Percentiles rank a stretch among this genome's conserved stretches.
phyloP scores from a whole-genome alignment of 1,140 invertebrate genomes.

The Littorina saxatilis region DNA sequence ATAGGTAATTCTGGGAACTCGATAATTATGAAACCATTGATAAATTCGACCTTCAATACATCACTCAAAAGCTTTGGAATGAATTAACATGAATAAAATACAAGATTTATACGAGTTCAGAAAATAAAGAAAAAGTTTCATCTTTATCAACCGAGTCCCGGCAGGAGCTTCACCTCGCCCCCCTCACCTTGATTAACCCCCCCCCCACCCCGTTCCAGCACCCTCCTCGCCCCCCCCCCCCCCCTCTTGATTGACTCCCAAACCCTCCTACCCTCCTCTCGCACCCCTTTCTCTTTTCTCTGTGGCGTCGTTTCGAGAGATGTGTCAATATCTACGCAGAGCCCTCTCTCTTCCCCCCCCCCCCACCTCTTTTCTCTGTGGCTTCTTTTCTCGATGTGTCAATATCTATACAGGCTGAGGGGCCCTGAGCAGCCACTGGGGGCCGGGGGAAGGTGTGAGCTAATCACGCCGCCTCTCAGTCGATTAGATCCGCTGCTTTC shows the following conservation, averaged over 20 bases:
- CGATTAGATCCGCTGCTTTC: slow-evolving; percentile 19
- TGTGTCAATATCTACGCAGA: slow-evolving; percentile 12
- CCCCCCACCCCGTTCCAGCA: neutral
- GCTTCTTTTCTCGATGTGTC: neutral
- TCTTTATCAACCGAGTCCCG: too few relatives aligned
- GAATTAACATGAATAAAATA: too few relatives aligned
- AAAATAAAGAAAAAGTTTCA: too few relatives aligned
- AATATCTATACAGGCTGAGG: slow-evolving; percentile 14
- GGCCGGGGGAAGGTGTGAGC: neutral
- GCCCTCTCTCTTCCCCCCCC: too few relatives aligned
- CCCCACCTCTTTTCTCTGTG: neutral
- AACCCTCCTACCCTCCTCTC: neutral
- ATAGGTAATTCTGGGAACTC: too few relatives aligned
- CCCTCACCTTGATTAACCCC: neutral
- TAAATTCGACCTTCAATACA: too few relatives aligned
- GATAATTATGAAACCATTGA: too few relatives aligned
- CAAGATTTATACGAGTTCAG: too few relatives aligned
- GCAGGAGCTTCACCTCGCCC: neutral
- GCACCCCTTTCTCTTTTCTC: neutral
- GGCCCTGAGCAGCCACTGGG: neutral
- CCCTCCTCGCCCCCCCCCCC: neutral
- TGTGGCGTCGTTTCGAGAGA: neutral
- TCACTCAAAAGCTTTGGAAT: too few relatives aligned
- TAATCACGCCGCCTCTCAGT: slow-evolving; percentile 16
- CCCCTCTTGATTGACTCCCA: too few relatives aligned